These are phyloP conservation scores for Pempheris klunzingeri DNA, from an alignment of 2,797 vertebrate species.

Conservation along the genomic window DNA sequence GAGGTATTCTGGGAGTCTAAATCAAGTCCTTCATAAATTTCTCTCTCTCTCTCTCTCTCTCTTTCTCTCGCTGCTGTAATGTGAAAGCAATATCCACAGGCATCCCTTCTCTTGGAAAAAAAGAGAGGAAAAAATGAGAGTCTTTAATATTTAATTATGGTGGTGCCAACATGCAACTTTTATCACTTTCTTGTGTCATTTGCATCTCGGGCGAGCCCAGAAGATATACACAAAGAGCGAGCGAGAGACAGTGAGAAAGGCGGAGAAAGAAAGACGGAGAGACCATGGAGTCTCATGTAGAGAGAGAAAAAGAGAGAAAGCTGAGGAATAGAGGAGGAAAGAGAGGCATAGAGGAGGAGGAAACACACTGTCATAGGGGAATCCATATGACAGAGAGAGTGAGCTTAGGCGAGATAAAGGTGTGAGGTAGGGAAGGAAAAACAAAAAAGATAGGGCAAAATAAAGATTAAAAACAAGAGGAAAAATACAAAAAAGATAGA, in stretches of 20 bases:
- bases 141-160: constrained; percentile 88
- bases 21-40: constrained; percentile 74
- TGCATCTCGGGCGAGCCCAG: constrained; percentile 81
- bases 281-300: constrained; percentile 33
- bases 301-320: constrained; percentile 30
- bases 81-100: constrained; percentile 86
- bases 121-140: constrained; percentile 58
- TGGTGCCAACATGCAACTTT: constrained; percentile 86
- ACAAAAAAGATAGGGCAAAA: constrained; percentile 34
- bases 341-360: constrained; percentile 35
- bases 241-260: constrained; percentile 20
- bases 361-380: constrained; percentile 57
- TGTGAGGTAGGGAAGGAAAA: constrained; percentile 41
- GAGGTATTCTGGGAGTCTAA: constrained; percentile 72
- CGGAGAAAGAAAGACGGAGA: constrained; percentile 8
- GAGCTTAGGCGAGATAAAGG: constrained; percentile 56
- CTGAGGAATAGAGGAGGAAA: constrained; percentile 52
- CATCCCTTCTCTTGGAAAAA: constrained; percentile 72
- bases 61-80: constrained; percentile 70
- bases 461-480: constrained; percentile 39
- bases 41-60: constrained; percentile 43
- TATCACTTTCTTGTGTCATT: constrained; percentile 87
- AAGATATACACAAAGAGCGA: constrained; percentile 73
- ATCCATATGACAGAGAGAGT: constrained; percentile 50
- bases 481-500: constrained; percentile 16